Base-by-base conservation (phyloP, 2,113 vertebrate species). In the Entelurus aequoreus region DNA sequence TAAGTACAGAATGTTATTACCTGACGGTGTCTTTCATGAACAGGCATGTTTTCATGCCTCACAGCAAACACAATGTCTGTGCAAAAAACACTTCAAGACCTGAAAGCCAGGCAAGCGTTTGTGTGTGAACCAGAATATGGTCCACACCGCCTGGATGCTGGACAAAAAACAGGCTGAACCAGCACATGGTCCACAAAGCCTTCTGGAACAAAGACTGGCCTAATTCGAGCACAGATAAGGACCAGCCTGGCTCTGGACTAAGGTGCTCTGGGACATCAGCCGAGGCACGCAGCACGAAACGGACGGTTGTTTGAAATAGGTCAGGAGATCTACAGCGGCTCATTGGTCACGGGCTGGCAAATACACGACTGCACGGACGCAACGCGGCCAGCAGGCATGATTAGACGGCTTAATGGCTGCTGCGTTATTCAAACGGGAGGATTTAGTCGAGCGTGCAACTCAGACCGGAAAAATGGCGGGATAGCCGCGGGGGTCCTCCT, bases 271-370 rank as follows among this genome's bases (percentile, higher is more conserved):
- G 65, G 62, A 70, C 21, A 64, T 40, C 36, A 3, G 36, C 54
- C 21, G 14, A 57, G 54, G 62, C 71, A 55, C 48, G 54, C 37
- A 5, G 37, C 58, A 37, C 60, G 62, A 82, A 84, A 79, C 69
- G 63, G 69, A 75, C 62, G 66, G 15, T 77, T 72, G 76, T 83
- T 68, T 65, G 71, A 84, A 86, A 65, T 62, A 84, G 86, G 83
- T 84, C 86, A 84, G 66, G 42, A 46, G 42, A 46, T 68, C 60
- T 68, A 66, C 78, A 55, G 54, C 64, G 2, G 40, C 40, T 42
- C 40, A 42, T 42, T 3, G 8, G 40, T 42, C 40, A 52, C 9
- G 50, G 4, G n/a, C 40, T 28, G 1, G 14, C 57, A 44, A 14
- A 37, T 55, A 14, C 54, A 35, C 6, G 4, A 13, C 6, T 38